Evolutionary conservation across 1,140 invertebrate genomes (phyloP).

Genomic region (Heliconius nattereri): DNA sequence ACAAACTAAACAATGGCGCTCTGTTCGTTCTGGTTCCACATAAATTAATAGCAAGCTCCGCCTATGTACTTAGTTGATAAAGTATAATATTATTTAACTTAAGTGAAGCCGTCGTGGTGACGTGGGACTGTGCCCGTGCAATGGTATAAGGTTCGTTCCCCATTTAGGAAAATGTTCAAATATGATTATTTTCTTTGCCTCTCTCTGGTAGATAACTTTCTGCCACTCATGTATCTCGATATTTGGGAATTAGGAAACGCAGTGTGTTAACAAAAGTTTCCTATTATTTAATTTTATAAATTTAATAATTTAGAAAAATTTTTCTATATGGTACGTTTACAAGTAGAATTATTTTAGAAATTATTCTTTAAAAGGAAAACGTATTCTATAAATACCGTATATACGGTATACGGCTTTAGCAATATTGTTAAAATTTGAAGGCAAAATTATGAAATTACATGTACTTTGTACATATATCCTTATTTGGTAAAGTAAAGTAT

Average conservation of each 20-base stretch:
- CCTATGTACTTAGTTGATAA: constrained; percentile 9
- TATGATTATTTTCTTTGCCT: no score
- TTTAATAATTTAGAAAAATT: no score
- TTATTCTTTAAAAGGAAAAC: neutral
- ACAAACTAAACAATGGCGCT: constrained; percentile 24
- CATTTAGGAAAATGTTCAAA: no score
- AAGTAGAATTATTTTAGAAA: no score
- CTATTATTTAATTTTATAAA: no score
- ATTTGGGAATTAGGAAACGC: no score
- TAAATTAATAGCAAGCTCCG: constrained; percentile 12
- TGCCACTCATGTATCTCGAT: no score
- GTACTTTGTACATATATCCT: constrained; percentile 3
- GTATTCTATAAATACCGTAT: neutral
- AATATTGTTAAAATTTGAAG: neutral
- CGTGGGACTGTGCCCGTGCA: no score
- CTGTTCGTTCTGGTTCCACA: constrained; percentile 19
- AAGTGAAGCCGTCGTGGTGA: neutral
- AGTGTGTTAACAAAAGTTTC: no score
- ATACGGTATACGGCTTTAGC: neutral
- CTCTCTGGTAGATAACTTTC: no score
- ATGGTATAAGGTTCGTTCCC: no score
- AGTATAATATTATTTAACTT: neutral
- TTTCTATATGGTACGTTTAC: no score
- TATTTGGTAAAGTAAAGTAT: constrained; percentile 21
- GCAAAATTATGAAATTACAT: constrained; percentile 15